A percentile compares a stretch with the other conserved stretches of the same genome.
Conservation (phyloP, 2,113 vertebrate species). For the Romanogobio albipinnatus region DNA sequence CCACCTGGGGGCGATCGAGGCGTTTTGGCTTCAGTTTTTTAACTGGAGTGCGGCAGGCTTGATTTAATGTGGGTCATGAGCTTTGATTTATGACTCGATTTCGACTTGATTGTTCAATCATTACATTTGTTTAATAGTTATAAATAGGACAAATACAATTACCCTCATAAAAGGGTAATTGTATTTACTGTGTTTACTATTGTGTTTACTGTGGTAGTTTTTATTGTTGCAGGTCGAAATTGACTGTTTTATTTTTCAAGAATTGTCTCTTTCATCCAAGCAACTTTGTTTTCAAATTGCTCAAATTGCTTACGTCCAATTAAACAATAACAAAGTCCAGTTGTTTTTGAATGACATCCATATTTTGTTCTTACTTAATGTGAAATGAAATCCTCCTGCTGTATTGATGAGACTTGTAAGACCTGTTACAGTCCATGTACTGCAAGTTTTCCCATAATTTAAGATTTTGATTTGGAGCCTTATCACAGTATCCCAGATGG, state of each 20-base stretch:
- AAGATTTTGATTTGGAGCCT: conserved; percentile 11
- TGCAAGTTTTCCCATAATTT: neutral
- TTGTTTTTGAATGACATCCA: neutral
- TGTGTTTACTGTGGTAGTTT: neutral
- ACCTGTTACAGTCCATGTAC: neutral
- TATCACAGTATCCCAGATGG: neutral
- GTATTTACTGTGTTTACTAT: too few relatives aligned
- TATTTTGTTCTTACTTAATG: neutral
- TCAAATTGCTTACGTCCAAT: neutral
- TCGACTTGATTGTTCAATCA: neutral
- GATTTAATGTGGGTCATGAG: neutral
- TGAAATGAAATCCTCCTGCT: neutral
- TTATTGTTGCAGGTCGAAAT: neutral
- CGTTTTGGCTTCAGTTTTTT: too few relatives aligned
- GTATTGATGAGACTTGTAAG: neutral
- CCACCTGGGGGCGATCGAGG: too few relatives aligned
- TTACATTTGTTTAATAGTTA: neutral
- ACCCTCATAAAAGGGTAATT: neutral
- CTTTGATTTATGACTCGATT: neutral
- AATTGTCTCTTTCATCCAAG: neutral
- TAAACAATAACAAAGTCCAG: neutral
- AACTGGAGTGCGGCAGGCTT: too few relatives aligned
- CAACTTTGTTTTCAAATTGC: too few relatives aligned
- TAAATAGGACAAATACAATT: neutral
- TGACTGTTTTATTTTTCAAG: neutral